Conservation (phyloP, 2,888 invertebrate genomes). For the Cylindroiulus punctatus region DNA sequence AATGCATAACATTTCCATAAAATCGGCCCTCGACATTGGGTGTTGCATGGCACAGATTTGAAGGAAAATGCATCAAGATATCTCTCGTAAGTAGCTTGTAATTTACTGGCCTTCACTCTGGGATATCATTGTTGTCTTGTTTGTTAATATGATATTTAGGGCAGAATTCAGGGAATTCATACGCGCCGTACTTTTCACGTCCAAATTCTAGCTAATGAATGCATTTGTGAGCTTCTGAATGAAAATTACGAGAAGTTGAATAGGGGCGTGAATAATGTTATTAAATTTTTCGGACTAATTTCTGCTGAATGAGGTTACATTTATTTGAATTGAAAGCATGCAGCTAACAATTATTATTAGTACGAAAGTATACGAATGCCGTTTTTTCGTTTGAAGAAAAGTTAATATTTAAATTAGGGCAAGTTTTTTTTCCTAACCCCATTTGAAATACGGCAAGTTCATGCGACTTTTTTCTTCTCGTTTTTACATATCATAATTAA, state of each 20-base stretch:
- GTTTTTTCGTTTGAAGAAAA: neutral
- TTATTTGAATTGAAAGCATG: slow-evolving; percentile 13
- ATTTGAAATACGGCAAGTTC: slow-evolving; percentile 11
- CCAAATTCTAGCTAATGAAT: slow-evolving; percentile 27
- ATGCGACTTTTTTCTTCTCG: neutral
- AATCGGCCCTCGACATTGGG: slow-evolving; percentile 2
- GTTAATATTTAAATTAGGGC: slow-evolving; percentile 35
- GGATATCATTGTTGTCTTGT: slow-evolving; percentile 30
- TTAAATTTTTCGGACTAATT: slow-evolving; percentile 24
- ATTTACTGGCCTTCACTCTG: slow-evolving; percentile 5
- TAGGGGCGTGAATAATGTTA: slow-evolving; percentile 30
- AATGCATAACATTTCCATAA: neutral
- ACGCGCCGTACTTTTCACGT: neutral
- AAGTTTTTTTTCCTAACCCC: slow-evolving; percentile 15
- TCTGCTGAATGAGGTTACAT: slow-evolving; percentile 39
- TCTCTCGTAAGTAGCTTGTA: neutral
- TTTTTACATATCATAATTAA: slow-evolving; percentile 27
- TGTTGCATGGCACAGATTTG: slow-evolving; percentile 1
- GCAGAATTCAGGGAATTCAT: slow-evolving; percentile 27
- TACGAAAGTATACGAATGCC: slow-evolving; percentile 30
- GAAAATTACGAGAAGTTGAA: slow-evolving; percentile 19
- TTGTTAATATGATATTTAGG: slow-evolving; percentile 39
- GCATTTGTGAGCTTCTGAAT: neutral
- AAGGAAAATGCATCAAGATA: neutral
- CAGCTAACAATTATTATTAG: slow-evolving; percentile 22